Base-by-base conservation (phyloP, 2,888 invertebrate species). In the Atherix ibis region DNA sequence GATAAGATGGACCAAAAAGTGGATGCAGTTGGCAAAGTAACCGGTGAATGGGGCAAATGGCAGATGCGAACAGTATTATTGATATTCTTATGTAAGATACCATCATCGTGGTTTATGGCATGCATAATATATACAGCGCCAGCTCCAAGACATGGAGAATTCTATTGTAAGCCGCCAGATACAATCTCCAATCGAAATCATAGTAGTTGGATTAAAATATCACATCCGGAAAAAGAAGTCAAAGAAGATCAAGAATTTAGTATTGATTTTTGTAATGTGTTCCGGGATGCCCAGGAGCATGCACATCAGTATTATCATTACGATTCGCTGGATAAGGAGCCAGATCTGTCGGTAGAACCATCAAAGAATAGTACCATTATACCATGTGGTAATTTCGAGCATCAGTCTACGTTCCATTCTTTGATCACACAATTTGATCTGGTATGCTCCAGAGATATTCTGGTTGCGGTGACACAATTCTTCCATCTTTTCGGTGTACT, bases 51-150 rank as follows among this genome's bases (percentile, higher is more conserved):
- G 56, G 65, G 65, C 16, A 54, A 50, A 43, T 65, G 64, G 64
- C 64, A 65, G 39, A 39, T 62, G 26, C 52, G 63, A 29, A 56
- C 62, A 1, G 60, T 64, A 2, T 44, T 62, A 4, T 43, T 63
- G 9, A 60, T 65, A 16, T 63, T 58, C 36, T 47, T 64, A 3
- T 61, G 61, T 38, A 65, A 65, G 44, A 56, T 62, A 22, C 64
- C 64, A 2, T 58, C 64, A 0, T 62, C 63, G 2, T 65, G 65
- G 65, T 64, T 64, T 39, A 65, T 65, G 65, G 63, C 65, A 3
- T 62, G 63, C 40, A 63, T 65, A 14, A 62, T 65, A 34, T 65
- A 63, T 39, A 63, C 64, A 26, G 64, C 65, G 0, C 65, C 65
- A 1, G 51, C 58, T 0, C 63, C 63, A 2, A 46, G 56, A 6